These are phyloP conservation scores for Sminthopsis crassicaudata DNA, from an alignment of 2,113 vertebrate genomes.

Conservation along the genomic window DNA sequence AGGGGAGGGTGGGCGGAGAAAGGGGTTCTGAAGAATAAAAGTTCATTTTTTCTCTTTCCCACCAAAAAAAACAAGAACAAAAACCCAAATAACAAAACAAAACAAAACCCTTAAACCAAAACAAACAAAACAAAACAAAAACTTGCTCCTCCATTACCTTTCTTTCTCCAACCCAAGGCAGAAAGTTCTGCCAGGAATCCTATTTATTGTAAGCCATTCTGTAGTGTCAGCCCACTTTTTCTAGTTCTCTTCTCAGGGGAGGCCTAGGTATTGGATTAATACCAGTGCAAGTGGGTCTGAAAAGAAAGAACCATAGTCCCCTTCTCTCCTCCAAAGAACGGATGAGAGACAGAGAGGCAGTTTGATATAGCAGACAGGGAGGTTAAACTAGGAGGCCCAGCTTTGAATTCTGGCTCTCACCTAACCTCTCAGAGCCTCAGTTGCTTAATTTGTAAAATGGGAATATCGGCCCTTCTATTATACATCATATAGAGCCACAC, in stretches of 20 bases:
- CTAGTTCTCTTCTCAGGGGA: not conserved
- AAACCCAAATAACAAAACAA: not conserved
- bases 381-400: not conserved
- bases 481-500: not conserved
- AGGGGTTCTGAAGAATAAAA: not conserved
- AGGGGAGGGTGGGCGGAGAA: not conserved
- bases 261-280: not conserved
- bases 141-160: not conserved
- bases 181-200: not conserved
- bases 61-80: not conserved
- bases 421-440: not conserved
- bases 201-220: not conserved
- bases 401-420: not conserved
- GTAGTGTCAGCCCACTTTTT: not conserved
- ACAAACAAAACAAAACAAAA: not conserved
- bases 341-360: not conserved
- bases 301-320: not conserved
- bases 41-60: not conserved
- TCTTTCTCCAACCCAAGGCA: not conserved
- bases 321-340: not conserved
- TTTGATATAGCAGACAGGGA: not conserved
- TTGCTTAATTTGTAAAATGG: not conserved
- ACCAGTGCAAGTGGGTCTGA: not conserved
- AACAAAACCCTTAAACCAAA: no score
- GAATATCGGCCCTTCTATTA: not conserved